A percentile compares a stretch with the other conserved stretches of the same genome.
Conservation (phyloP, 1,140 invertebrate species). For the Plodia interpunctella region DNA sequence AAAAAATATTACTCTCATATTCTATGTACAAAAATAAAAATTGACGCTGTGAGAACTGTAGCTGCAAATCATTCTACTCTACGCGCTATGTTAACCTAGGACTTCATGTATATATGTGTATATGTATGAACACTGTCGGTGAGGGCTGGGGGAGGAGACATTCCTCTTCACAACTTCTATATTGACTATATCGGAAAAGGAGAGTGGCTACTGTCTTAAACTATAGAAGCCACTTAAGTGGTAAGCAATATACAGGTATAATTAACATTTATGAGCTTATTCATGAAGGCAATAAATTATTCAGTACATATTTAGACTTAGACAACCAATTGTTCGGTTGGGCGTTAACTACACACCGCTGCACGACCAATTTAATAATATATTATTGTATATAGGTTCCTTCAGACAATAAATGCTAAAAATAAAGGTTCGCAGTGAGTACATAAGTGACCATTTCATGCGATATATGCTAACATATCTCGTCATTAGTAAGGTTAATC, state of each 20-base stretch:
- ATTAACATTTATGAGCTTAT: background rate
- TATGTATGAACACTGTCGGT: constrained; percentile 2
- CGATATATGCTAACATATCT: too few relatives aligned
- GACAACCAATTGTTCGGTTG: background rate
- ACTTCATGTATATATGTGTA: background rate
- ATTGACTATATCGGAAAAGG: background rate
- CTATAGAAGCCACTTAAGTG: too few relatives aligned
- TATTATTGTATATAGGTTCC: too few relatives aligned
- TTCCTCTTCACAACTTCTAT: background rate
- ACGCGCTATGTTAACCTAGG: background rate
- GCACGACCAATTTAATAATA: too few relatives aligned
- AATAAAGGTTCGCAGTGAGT: too few relatives aligned
- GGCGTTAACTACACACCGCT: background rate
- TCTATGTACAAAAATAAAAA: constrained; percentile 16
- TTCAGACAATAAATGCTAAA: too few relatives aligned
- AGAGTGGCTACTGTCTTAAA: too few relatives aligned
- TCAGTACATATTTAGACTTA: background rate
- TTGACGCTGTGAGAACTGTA: background rate
- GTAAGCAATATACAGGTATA: background rate
- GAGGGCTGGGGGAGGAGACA: background rate
- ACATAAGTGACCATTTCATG: too few relatives aligned
- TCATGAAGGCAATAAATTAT: background rate
- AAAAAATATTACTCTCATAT: constrained; percentile 15
- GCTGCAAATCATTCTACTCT: background rate
- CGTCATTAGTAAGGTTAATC: too few relatives aligned